Evolutionary conservation across 2,888 invertebrate genomes (phyloP), one percentile per base, ranked within the genome.

Genomic region (Embidobia sp.): DNA sequence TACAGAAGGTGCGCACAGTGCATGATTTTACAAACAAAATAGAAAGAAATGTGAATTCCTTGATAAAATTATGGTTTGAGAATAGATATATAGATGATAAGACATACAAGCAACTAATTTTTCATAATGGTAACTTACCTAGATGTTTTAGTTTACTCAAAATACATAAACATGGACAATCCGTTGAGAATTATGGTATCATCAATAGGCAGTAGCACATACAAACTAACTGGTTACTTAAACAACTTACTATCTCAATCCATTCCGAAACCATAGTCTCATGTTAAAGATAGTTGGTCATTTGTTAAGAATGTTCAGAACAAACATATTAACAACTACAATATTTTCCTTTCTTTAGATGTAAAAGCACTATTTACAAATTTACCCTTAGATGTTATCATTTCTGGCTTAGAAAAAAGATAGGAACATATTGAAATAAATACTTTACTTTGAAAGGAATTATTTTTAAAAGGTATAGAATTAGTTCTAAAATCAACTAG

Each of bases 281-380:
- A 46, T 15, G 15, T 61, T 0, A 31, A 61, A 22, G 22, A 61
- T 11, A 22, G 46, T 13, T 61, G 46, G 59, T 11, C 7, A 3
- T 46, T 61, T 8, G 8, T 31, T 10, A 19, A 44, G 3, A 27
- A 19, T 1, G 10, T 40, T 13, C 13, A 27, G 2, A 11, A 27
- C 4, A 5, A n/a, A 3, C 27, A 11, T 13, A 48, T 48, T 8
- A 15, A 48, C 27, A 27, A 15, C 27, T 1, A 48, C 7, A 1
- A 48, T 1, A 37, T 40, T 5, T 8, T 67, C 5, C 1, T 74
- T 1, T 74, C 67, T 7, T 31, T 75, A 8, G 80, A 79, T 33
- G 78, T 79, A 1, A 33, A 26, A 0, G 55, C 77, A 1, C 26
- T 81, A 1, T 80, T 66, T 26, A 79, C 80, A 0, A 79, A 79